These are phyloP conservation scores for Pimephales promelas DNA, from an alignment of 2,113 vertebrate species.

Conservation along the genomic window DNA sequence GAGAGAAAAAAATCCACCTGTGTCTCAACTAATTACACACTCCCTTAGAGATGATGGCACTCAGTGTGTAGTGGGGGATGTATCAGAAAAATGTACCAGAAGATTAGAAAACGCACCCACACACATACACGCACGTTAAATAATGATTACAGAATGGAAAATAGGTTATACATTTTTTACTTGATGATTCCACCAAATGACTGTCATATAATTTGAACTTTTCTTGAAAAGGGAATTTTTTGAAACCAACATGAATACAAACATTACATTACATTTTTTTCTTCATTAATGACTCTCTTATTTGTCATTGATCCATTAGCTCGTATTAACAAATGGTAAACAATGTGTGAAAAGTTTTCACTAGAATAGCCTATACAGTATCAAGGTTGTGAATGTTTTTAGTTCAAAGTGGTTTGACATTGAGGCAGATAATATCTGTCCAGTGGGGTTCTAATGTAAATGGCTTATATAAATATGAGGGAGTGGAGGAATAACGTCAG, in stretches of 20 bases:
- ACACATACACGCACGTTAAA: too few relatives aligned
- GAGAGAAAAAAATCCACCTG: conserved; percentile 71
- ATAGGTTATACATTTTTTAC: too few relatives aligned
- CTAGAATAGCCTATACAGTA: background rate
- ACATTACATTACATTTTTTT: too few relatives aligned
- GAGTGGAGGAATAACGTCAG: background rate
- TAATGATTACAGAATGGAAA: too few relatives aligned
- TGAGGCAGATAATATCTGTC: background rate
- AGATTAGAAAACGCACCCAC: background rate
- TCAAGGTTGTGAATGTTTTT: background rate
- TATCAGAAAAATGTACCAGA: background rate
- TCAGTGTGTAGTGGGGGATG: background rate
- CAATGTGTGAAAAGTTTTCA: background rate
- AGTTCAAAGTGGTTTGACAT: background rate
- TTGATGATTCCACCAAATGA: too few relatives aligned
- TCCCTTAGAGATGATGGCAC: conserved; percentile 36
- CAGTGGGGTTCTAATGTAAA: background rate
- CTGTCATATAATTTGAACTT: too few relatives aligned
- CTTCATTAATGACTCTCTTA: too few relatives aligned
- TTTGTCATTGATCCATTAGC: background rate
- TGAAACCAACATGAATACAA: background rate
- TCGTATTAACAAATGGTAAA: background rate
- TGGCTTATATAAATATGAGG: background rate
- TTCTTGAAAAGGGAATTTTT: background rate
- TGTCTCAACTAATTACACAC: conserved; percentile 59